These are phyloP conservation scores for Acleris cristana DNA, from an alignment of 2,888 invertebrate genomes.

Conservation along the genomic window DNA sequence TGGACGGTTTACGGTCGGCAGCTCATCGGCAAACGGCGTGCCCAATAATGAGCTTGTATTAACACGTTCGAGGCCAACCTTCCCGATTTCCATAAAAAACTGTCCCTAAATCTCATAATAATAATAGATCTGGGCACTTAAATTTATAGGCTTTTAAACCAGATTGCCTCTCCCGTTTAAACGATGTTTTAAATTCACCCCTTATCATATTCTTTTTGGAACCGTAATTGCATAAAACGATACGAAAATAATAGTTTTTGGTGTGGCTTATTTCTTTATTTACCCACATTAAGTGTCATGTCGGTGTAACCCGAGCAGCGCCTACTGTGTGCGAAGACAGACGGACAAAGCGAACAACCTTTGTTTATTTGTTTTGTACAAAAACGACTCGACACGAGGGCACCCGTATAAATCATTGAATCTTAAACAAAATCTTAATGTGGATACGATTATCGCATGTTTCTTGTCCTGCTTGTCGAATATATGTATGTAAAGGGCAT, in stretches of 20 bases:
- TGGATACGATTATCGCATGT: conserved; percentile 39
- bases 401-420: conserved; percentile 53
- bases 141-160: conserved; percentile 44
- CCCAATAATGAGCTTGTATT: conserved; percentile 58
- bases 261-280: conserved; percentile 18
- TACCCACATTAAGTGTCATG: conserved; percentile 33
- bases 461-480: neutral
- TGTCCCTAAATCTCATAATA: no score
- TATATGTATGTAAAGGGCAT: neutral
- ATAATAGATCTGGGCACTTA: no score
- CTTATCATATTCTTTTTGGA: conserved; percentile 15
- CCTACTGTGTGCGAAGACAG: conserved; percentile 37
- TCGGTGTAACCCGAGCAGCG: conserved; percentile 39
- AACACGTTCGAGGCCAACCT: conserved; percentile 39
- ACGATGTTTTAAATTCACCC: conserved; percentile 44
- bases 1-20: conserved; percentile 49
- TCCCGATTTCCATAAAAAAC: no score
- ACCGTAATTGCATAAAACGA: conserved; percentile 1
- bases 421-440: conserved; percentile 40
- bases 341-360: conserved; percentile 41
- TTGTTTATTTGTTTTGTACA: conserved; percentile 54
- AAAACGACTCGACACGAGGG: conserved; percentile 45
- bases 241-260: neutral
- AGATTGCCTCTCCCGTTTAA: conserved; percentile 53
- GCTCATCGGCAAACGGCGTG: conserved; percentile 55